Evolutionary conservation across 2,888 invertebrate species (phyloP).

Genomic region (Acholoe squamosa): DNA sequence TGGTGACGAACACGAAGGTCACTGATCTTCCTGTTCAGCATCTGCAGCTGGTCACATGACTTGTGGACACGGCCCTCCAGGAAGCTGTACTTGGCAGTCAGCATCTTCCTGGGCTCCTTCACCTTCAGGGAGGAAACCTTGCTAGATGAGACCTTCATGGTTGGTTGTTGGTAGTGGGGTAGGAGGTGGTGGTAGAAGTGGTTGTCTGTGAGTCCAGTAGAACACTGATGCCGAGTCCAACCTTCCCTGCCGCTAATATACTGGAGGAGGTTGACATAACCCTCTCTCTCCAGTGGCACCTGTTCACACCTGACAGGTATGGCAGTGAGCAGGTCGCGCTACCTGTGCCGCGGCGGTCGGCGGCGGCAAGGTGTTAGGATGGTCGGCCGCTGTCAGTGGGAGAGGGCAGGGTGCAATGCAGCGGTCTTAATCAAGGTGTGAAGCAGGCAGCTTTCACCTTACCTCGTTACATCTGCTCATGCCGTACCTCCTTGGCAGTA

Average conservation of each 20-base stretch:
- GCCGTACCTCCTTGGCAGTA: too few relatives aligned
- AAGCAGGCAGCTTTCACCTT: too few relatives aligned
- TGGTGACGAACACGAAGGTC: conserved; percentile 33
- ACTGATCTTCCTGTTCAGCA: not conserved
- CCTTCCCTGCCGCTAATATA: not conserved
- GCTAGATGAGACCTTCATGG: too few relatives aligned
- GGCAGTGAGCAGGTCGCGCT: too few relatives aligned
- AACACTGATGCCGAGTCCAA: not conserved
- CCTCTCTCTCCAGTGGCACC: not conserved
- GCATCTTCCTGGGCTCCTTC: not conserved
- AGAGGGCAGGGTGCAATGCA: too few relatives aligned
- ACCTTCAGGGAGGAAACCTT: conserved; percentile 29
- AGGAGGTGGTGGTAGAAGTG: not conserved
- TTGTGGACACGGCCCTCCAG: conserved; percentile 51
- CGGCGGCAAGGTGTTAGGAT: too few relatives aligned
- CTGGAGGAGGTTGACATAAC: not conserved
- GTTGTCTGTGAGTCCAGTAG: not conserved
- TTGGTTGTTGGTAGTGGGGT: not conserved
- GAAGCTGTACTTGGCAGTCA: conserved; percentile 16
- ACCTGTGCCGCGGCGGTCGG: too few relatives aligned
- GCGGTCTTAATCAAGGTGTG: too few relatives aligned
- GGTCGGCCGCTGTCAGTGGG: too few relatives aligned
- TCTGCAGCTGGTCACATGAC: conserved; percentile 54
- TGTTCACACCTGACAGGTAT: not conserved
- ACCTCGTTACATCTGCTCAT: too few relatives aligned